Base-by-base conservation (phyloP, 2,113 vertebrate species). In the Barbus barbus region DNA sequence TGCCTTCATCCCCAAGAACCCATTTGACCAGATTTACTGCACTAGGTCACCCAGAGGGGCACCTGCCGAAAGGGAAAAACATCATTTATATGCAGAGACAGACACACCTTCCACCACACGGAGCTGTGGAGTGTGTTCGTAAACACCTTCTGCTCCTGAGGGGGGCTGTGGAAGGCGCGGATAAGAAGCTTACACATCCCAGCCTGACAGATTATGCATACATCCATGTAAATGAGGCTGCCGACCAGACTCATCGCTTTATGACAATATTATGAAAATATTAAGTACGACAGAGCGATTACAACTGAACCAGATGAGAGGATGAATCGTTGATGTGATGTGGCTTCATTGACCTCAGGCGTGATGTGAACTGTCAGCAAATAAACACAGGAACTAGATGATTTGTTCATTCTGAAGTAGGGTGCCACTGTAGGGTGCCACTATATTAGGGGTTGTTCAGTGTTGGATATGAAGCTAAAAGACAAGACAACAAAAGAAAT, bases 71-170 rank as follows among this genome's bases (percentile, higher is more conserved):
- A 31, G 78, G 33, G 48, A 85, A 86, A n/a, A 81, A 69, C 60
- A 80, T 81, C 36, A 84, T 87, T 87, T 85, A 81, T 83, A 87
- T 87, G 75, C 81, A 41, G 41, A 53, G 63, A 83, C 41, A 78
- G 75, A 75, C 53, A 77, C 53, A 81, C 46, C 73, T 67, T 76
- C 63, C n/a, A 61, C 33, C 24, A 51, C n/a, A 48, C 9, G 4
- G 46, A 85, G 28, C 26, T 67, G 26, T 38, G 46, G 78, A 63
- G 78, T 60, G 44, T 84, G 76, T 77, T 75, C 76, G 63, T 82
- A 86, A 74, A 74, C 81, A 86, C 60, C 83, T 86, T 72, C n/a
- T 58, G 78, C 72, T 36, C 46, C 67, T 72, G 44, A 67, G 73
- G 85, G 83, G 83, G 78, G 78, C 48, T 63, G 78, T 44, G 53